A percentile compares a stretch with the other conserved stretches of the same genome.
Evolutionary conservation across 2,113 vertebrate species (phyloP).

Genomic region (Neotoma lepida): DNA sequence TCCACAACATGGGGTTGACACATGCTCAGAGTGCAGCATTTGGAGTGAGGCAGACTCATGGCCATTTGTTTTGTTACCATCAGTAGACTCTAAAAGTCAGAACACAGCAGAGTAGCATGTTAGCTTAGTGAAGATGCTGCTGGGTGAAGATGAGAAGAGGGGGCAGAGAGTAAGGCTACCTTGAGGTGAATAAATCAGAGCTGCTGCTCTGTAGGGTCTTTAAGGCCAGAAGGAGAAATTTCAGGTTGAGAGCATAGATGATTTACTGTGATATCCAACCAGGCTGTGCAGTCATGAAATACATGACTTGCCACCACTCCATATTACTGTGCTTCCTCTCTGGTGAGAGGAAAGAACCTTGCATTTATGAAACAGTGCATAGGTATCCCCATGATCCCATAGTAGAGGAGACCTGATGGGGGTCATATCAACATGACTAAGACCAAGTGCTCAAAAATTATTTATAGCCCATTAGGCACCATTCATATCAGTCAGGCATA

Average conservation of each 20-base stretch:
- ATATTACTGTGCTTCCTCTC: conserved; percentile 52
- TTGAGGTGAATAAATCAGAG: not conserved
- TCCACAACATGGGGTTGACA: not conserved
- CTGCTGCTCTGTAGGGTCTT: not conserved
- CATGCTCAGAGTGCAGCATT: not conserved
- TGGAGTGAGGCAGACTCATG: not conserved
- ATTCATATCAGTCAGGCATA: conserved; percentile 70
- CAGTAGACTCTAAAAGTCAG: not conserved
- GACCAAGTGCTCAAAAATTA: conserved; percentile 70
- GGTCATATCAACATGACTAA: conserved; percentile 59
- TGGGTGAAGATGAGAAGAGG: no score
- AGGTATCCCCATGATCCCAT: not conserved
- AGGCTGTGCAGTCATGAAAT: not conserved
- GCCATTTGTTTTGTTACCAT: not conserved
- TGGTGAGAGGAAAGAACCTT: conserved; percentile 59
- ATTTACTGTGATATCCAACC: conserved; percentile 57
- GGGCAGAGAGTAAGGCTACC: not conserved
- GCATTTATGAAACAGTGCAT: conserved; percentile 35
- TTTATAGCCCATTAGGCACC: conserved; percentile 69
- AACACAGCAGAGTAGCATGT: not conserved
- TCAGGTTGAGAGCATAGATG: not conserved
- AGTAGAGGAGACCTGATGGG: not conserved
- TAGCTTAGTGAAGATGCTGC: no score
- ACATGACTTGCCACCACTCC: not conserved
- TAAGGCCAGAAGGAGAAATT: conserved; percentile 36